Conservation (phyloP, 2,113 vertebrate species). For the Malurus alboscapulatus region DNA sequence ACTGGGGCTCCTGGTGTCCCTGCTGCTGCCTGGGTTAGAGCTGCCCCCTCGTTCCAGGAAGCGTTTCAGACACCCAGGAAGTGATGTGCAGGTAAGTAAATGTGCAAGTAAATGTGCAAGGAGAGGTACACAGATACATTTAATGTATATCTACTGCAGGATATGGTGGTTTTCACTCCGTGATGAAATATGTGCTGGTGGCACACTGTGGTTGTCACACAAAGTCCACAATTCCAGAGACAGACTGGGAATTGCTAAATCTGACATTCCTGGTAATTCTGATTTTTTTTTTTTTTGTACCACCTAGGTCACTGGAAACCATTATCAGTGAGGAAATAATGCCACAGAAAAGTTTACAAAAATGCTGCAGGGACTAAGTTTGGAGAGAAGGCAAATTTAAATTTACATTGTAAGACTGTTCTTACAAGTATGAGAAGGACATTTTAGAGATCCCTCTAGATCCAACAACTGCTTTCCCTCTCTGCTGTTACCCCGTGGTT, state of each 20-base stretch:
- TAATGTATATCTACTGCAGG: neutral
- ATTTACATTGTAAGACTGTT: neutral
- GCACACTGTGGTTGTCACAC: neutral
- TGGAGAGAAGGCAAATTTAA: neutral
- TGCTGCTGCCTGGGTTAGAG: neutral
- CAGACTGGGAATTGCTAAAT: neutral
- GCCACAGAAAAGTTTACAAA: neutral
- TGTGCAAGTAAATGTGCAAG: neutral
- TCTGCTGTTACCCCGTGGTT: conserved; percentile 42
- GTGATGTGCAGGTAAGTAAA: neutral
- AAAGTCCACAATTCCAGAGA: neutral
- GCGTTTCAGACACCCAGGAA: accelerated
- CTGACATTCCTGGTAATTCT: neutral
- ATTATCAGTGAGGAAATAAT: neutral
- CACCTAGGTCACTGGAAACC: neutral
- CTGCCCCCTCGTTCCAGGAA: neutral
- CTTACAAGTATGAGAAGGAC: neutral
- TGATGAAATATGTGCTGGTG: neutral
- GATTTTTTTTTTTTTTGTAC: neutral
- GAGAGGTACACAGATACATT: neutral
- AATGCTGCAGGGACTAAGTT: neutral
- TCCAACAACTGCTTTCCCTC: conserved; percentile 40
- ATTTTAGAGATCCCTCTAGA: neutral
- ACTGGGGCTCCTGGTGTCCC: neutral
- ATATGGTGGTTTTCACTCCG: accelerated